Base-by-base conservation (phyloP, 2,113 vertebrate genomes). In the Pipra filicauda region DNA sequence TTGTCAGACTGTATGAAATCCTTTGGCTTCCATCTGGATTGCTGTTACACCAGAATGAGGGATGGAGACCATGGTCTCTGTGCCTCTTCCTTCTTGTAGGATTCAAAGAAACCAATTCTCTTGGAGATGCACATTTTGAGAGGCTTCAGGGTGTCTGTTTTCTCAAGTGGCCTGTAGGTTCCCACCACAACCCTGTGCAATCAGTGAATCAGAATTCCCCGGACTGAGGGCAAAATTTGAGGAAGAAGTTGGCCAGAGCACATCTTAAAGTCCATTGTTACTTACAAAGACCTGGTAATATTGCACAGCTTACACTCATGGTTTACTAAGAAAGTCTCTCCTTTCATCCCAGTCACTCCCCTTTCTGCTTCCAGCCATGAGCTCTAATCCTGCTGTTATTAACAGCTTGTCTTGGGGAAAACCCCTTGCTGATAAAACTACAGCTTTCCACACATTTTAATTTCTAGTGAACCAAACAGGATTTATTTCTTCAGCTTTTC, bases 401-500 rank as follows among this genome's bases (percentile, higher is more conserved):
- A 54, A 58, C 23, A 64, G 23, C n/a, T 79, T 23, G 30, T 65
- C 67, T 41, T 62, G 49, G 39, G 65, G 14, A 84, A 91, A 73
- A 17, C 8, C n/a, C 23, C 21, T 67, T 0, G 0, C 2, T 59
- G 43, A 39, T 46, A 55, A 79, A 35, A 27, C n/a, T 37, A 19
- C 28, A 62, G 27, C 30, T 91, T 84, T 93, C 48, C 31, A 55
- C 21, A 6, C 0, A 0, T 31, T 48, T 77, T 59, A 33, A 30
- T 92, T 90, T 76, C 31, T 55, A 54, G 23, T 64, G 26, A 66
- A 48, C n/a, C 5, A 19, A 57, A 35, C 6, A 12, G 39, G 24
- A 48, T 86, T 70, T 61, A n/a, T 58, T 91, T 65, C 48, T 88
- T 86, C 28, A 59, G 23, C 35, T 8, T 55, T 57, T 58, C 11